These are phyloP conservation scores for Octopus sinensis DNA, from an alignment of 1,140 invertebrate species.

Conservation along the genomic window DNA sequence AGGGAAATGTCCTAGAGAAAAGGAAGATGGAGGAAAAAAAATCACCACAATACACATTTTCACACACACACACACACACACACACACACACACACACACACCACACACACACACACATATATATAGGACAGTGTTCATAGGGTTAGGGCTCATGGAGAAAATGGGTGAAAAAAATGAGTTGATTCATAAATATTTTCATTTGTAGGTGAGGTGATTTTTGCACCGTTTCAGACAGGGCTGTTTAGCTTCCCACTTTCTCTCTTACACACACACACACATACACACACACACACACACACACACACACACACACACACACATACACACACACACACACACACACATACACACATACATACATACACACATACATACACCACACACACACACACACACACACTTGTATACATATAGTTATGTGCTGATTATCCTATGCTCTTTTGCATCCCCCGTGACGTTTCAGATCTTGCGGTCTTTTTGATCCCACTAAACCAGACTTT, in stretches of 20 bases:
- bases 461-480: too few relatives aligned
- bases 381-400: too few relatives aligned
- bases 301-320: slow-evolving; percentile 23
- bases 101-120: neutral
- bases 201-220: neutral
- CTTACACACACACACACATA: slow-evolving; percentile 1
- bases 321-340: slow-evolving; percentile 30
- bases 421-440: too few relatives aligned
- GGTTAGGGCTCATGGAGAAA: too few relatives aligned
- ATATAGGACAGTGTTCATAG: too few relatives aligned
- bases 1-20: too few relatives aligned
- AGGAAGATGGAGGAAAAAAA: neutral
- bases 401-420: too few relatives aligned
- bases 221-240: neutral
- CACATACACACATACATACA: slow-evolving; percentile 28
- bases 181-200: too few relatives aligned
- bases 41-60: neutral
- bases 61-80: neutral
- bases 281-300: slow-evolving; percentile 19
- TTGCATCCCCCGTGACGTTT: too few relatives aligned
- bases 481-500: too few relatives aligned
- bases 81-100: neutral
- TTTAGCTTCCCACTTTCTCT: neutral
- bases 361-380: neutral
- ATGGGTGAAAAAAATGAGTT: too few relatives aligned